These are phyloP conservation scores for Sinosuthora webbiana DNA, from an alignment of 2,113 vertebrate species.

Conservation along the genomic window DNA sequence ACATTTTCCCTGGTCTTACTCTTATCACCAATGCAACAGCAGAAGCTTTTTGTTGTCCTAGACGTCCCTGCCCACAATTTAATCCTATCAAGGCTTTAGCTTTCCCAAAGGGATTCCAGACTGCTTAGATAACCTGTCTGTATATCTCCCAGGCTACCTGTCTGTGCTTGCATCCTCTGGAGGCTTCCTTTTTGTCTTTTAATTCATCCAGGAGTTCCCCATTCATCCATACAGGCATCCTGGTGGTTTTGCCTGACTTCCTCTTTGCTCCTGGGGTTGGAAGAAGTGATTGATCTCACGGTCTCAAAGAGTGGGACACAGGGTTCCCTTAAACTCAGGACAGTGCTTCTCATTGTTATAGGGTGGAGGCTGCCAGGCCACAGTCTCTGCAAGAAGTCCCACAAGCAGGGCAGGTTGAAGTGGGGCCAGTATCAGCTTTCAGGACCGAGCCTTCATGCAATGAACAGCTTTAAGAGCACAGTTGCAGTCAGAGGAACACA, in stretches of 20 bases:
- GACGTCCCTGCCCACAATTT: not conserved
- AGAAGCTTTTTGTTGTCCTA: not conserved
- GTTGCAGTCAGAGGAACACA: not conserved
- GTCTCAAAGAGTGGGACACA: accelerated
- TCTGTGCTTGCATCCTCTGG: not conserved
- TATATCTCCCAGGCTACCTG: not conserved
- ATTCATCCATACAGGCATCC: not conserved
- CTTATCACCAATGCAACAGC: too few species aligned
- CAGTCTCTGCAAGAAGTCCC: not conserved
- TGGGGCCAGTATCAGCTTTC: not conserved
- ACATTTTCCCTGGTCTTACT: not conserved
- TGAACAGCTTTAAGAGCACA: not conserved
- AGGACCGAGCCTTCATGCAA: not conserved
- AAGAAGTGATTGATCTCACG: not conserved
- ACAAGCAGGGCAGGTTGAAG: not conserved
- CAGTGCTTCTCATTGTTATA: accelerated
- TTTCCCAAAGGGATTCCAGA: not conserved
- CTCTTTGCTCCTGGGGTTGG: not conserved
- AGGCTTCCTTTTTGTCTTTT: not conserved
- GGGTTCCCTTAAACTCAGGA: not conserved
- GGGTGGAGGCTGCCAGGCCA: not conserved
- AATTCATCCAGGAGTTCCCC: not conserved
- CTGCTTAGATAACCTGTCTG: not conserved
- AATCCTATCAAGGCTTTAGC: not conserved
- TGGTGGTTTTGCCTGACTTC: not conserved